Evolutionary conservation across 2,888 invertebrate species (phyloP).

Genomic region (Liodrosophila aerea): DNA sequence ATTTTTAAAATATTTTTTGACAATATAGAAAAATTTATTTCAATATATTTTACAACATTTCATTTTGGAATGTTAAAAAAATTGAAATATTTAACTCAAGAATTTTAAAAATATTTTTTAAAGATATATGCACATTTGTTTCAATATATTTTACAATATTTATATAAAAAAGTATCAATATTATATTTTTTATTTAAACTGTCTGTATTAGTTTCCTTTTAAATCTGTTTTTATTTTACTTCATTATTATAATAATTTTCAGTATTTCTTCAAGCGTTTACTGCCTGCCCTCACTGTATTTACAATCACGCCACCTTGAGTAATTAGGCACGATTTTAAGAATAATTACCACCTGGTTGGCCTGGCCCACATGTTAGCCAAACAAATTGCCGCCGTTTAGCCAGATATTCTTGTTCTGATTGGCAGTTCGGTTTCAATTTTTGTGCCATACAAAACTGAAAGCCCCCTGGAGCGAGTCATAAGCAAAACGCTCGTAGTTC

Average conservation of each 20-base stretch:
- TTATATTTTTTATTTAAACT: too few species aligned
- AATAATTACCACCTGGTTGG: conserved; percentile 74
- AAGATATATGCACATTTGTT: too few species aligned
- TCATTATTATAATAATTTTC: neutral
- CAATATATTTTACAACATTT: too few species aligned
- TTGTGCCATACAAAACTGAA: conserved; percentile 12
- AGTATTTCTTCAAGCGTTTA: neutral
- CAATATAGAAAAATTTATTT: too few species aligned
- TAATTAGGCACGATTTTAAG: conserved; percentile 71
- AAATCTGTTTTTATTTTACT: too few species aligned
- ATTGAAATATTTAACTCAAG: too few species aligned
- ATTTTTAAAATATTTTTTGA: too few species aligned
- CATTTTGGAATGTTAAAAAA: too few species aligned
- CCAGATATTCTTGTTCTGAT: conserved; percentile 13
- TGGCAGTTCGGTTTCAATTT: conserved; percentile 7
- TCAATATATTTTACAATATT: too few species aligned
- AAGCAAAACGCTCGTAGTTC: conserved; percentile 62
- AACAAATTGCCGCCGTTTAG: conserved; percentile 37
- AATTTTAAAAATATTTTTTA: too few species aligned
- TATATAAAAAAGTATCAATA: too few species aligned
- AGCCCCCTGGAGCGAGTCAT: conserved; percentile 29
- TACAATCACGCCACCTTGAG: conserved; percentile 43
- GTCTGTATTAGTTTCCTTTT: too few species aligned
- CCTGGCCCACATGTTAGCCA: conserved; percentile 42
- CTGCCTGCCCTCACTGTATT: conserved; percentile 17